Percentiles rank a stretch among this genome's conserved stretches.
Evolutionary conservation across 2,113 vertebrate genomes (phyloP).

Genomic region (Himantopus leucocephalus): DNA sequence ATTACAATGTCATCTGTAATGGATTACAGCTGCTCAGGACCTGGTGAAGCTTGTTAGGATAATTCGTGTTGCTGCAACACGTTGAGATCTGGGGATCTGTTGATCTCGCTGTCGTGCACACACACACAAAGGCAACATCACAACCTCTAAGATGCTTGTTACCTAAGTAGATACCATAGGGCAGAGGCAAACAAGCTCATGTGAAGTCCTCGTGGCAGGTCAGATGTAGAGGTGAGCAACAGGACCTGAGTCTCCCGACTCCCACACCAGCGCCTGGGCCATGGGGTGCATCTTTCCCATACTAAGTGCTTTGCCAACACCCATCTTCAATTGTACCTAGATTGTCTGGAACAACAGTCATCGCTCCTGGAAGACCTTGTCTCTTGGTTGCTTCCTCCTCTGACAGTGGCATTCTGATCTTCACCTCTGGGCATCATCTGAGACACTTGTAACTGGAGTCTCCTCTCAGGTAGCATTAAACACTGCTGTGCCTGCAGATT

Average conservation of each 20-base stretch:
- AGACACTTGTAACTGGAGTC: background rate
- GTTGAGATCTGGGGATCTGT: background rate
- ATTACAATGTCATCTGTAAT: background rate
- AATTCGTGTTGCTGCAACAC: background rate
- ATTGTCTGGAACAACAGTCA: background rate
- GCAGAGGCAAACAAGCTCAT: background rate
- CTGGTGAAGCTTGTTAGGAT: background rate
- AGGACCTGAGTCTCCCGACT: background rate
- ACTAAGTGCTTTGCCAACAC: background rate
- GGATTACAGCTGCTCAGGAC: background rate
- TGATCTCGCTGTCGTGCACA: background rate
- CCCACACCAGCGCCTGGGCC: background rate
- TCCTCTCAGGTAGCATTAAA: background rate
- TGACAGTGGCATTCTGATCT: background rate
- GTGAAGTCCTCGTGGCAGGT: background rate
- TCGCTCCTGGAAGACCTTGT: background rate
- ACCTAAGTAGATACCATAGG: background rate
- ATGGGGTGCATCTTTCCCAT: background rate
- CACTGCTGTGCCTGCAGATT: background rate
- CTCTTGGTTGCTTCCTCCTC: background rate
- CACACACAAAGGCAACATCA: accelerated
- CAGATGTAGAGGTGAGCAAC: background rate
- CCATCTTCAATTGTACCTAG: background rate
- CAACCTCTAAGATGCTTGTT: background rate
- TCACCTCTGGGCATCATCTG: background rate